Conservation (phyloP, 2,888 invertebrate genomes). For the Cerastis rubricosa region DNA sequence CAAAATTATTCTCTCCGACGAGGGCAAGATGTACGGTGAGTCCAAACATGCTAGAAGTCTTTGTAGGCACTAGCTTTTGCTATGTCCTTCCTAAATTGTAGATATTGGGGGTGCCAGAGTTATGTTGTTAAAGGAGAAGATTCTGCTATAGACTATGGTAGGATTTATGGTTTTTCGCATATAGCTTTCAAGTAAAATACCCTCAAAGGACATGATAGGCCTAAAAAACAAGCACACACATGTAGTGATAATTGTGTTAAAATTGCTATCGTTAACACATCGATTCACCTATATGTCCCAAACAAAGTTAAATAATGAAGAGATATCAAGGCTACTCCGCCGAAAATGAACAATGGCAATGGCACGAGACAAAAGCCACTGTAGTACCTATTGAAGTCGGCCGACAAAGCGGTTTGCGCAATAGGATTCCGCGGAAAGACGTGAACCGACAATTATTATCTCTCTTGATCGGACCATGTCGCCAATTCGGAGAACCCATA, state of each 20-base stretch:
- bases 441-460: slow-evolving; percentile 90
- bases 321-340: slow-evolving; percentile 84
- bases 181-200: no score
- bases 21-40: slow-evolving; percentile 99
- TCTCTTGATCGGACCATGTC: slow-evolving; percentile 84
- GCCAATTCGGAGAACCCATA: slow-evolving; percentile 83
- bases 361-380: slow-evolving; percentile 88
- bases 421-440: slow-evolving; percentile 89
- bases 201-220: neutral
- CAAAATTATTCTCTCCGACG: slow-evolving; percentile 99
- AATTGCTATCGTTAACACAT: slow-evolving; percentile 33
- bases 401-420: slow-evolving; percentile 90
- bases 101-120: neutral
- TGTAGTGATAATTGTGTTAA: slow-evolving; percentile 2
- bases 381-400: slow-evolving; percentile 84
- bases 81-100: neutral
- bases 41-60: slow-evolving; percentile 83
- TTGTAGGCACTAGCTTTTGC: slow-evolving; percentile 34
- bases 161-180: neutral
- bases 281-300: slow-evolving; percentile 74
- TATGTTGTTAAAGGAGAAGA: neutral
- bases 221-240: slow-evolving; percentile 24
- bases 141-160: neutral
- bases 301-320: slow-evolving; percentile 82
- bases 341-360: slow-evolving; percentile 88